A percentile compares a stretch with the other conserved stretches of the same genome.
These are phyloP conservation scores for Eidolon dupreanum DNA, from an alignment of 2,797 vertebrate species.

Conservation along the genomic window DNA sequence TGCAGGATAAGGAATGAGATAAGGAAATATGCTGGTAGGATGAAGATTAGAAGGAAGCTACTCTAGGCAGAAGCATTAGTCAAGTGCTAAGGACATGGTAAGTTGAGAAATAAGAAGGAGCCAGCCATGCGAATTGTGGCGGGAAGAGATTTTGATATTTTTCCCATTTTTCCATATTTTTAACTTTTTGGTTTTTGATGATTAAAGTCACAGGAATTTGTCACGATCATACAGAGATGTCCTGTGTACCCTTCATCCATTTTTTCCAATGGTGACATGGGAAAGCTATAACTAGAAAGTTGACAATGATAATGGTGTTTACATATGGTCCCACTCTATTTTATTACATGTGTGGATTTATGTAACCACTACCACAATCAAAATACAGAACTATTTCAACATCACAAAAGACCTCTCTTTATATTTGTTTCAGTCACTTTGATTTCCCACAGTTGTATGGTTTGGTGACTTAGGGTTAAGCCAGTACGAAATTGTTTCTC, in stretches of 20 bases:
- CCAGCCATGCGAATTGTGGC: background rate
- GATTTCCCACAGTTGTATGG: background rate
- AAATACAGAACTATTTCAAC: background rate
- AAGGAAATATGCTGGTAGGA: background rate
- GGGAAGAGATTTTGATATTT: background rate
- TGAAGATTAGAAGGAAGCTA: background rate
- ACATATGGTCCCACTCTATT: background rate
- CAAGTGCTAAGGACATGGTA: background rate
- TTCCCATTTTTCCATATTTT: background rate
- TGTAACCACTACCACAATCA: background rate
- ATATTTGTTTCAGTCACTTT: background rate
- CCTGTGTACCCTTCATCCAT: background rate
- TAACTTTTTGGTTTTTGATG: background rate
- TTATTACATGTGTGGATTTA: background rate
- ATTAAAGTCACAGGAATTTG: background rate
- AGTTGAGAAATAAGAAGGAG: background rate
- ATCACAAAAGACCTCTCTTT: background rate
- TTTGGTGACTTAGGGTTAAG: background rate
- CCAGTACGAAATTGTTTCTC: constrained; percentile 8
- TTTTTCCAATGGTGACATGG: background rate
- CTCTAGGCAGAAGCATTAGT: background rate
- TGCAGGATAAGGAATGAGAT: background rate
- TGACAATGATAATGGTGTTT: background rate
- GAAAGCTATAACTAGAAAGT: background rate
- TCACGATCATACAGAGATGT: background rate